Evolutionary conservation across 2,113 vertebrate genomes (phyloP).

Genomic region (Prietella phreatophila): DNA sequence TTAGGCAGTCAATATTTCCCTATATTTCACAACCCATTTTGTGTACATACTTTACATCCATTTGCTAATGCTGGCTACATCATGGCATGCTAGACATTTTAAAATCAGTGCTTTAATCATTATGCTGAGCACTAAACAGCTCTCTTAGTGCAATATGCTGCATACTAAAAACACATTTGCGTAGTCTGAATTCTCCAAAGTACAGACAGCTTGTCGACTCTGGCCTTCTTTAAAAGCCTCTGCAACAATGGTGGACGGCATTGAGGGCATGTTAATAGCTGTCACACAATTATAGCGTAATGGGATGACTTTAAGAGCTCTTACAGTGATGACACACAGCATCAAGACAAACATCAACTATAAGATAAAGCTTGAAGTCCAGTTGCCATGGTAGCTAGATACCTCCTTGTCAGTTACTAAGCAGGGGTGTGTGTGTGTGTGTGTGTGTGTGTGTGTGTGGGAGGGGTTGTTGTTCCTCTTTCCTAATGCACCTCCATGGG

Average conservation of each 20-base stretch:
- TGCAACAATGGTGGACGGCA: conserved; percentile 10
- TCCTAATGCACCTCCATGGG: background rate
- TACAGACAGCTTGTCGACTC: background rate
- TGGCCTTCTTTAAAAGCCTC: conserved; percentile 36
- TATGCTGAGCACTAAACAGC: background rate
- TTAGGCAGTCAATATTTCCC: background rate
- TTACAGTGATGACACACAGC: conserved; percentile 31
- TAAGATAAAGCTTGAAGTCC: conserved; percentile 22
- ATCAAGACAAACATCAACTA: conserved; percentile 35
- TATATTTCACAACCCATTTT: background rate
- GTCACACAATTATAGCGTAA: conserved; percentile 32
- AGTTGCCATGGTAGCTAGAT: conserved; percentile 55
- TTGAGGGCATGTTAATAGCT: conserved; percentile 34
- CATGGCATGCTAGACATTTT: background rate
- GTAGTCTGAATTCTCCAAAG: background rate
- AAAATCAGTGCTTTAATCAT: background rate
- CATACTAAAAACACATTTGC: background rate
- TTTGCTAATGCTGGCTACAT: background rate
- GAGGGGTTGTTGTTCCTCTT: background rate
- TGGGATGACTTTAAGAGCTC: conserved; percentile 24
- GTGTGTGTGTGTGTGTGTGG: background rate
- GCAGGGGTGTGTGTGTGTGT: background rate
- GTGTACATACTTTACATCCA: background rate
- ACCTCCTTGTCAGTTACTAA: conserved; percentile 10
- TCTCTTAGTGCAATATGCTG: background rate